A percentile compares a stretch with the other conserved stretches of the same genome.
These are phyloP conservation scores for Dendrolimus punctatus DNA, from an alignment of 1,140 invertebrate species.

Conservation along the genomic window DNA sequence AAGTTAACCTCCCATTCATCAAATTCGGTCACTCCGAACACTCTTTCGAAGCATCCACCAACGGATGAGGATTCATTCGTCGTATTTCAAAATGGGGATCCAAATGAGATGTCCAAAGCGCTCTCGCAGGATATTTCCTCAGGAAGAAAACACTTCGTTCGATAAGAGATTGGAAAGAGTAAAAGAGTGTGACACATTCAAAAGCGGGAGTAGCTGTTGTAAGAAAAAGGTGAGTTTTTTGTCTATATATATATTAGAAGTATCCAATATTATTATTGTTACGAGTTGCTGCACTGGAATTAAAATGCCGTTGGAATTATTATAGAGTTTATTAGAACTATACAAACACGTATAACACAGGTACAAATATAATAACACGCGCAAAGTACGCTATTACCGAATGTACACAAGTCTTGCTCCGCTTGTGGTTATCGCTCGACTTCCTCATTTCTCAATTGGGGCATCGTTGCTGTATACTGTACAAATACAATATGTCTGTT, in stretches of 20 bases:
- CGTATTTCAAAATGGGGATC: conserved; percentile 66
- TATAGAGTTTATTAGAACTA: no score
- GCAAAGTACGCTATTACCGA: no score
- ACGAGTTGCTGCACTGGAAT: no score
- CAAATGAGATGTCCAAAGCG: conserved; percentile 8
- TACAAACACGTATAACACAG: no score
- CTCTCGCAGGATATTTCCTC: conserved; percentile 10
- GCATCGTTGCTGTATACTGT: no score
- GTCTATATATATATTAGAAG: neutral
- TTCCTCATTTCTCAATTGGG: no score
- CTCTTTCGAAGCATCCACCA: conserved; percentile 2
- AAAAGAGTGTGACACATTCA: conserved; percentile 32
- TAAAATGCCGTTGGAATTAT: no score
- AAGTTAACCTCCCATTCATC: conserved; percentile 7
- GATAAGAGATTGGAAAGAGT: conserved; percentile 43
- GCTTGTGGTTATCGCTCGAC: no score
- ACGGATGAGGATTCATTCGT: conserved; percentile 74
- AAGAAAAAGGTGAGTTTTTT: conserved; percentile 47
- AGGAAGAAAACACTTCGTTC: conserved; percentile 19
- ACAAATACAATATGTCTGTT: no score
- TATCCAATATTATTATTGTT: neutral
- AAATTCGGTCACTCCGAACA: conserved; percentile 8
- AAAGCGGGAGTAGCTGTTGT: conserved; percentile 9
- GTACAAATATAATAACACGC: no score
- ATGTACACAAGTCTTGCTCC: no score